Percentiles rank a stretch among this genome's conserved stretches.
phyloP scores from a whole-genome alignment of 2,113 vertebrate genomes.

The Leptocoma aspasia region DNA sequence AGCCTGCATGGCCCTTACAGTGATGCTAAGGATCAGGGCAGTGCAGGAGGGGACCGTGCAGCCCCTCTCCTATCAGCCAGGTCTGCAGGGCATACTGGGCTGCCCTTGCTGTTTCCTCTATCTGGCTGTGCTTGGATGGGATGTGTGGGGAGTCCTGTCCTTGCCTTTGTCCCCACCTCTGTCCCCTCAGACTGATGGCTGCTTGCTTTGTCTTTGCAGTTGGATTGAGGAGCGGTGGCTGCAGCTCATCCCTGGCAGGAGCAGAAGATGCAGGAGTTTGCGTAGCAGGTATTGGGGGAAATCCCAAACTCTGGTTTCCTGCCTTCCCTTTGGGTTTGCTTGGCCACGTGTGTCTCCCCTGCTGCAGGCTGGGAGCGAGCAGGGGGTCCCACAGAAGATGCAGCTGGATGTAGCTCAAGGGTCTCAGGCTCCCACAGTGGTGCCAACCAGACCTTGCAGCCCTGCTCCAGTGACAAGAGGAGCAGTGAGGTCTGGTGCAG shows the following conservation, averaged over 20 bases:
- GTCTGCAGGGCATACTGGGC: neutral
- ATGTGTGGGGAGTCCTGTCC: neutral
- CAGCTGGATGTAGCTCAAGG: neutral
- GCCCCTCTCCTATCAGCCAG: neutral
- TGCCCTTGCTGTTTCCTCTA: neutral
- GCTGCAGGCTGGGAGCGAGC: neutral
- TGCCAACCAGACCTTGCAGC: neutral
- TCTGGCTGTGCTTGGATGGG: neutral
- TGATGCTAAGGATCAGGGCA: neutral
- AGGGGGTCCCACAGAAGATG: neutral
- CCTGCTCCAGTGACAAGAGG: neutral
- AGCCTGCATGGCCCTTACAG: neutral
- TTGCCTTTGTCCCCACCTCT: neutral
- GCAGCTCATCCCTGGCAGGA: neutral
- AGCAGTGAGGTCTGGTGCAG: neutral
- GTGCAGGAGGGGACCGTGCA: neutral
- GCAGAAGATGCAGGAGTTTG: constrained; percentile 31
- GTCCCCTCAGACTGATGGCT: neutral
- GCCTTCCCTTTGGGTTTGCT: neutral
- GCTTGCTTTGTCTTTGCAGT: neutral
- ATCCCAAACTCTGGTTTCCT: neutral
- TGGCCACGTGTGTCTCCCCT: rapidly evolving
- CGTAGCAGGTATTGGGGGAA: neutral
- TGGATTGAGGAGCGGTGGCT: neutral
- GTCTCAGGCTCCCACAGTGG: neutral